These are phyloP conservation scores for Rhinophrynus dorsalis DNA, from an alignment of 2,797 vertebrate genomes.

Conservation along the genomic window DNA sequence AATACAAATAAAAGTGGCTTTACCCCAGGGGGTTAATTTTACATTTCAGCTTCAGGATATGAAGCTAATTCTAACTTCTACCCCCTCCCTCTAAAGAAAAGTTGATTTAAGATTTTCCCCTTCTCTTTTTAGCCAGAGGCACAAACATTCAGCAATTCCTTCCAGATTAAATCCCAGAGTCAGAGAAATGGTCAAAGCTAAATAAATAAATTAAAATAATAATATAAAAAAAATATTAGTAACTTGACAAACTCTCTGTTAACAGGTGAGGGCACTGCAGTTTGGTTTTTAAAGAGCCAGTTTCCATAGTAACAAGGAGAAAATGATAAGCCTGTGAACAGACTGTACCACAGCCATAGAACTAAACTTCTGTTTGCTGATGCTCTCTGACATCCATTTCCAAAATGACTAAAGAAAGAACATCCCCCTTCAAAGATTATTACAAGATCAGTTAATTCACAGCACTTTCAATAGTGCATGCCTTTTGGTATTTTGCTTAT, in stretches of 20 bases:
- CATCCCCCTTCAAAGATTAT: constrained; percentile 33
- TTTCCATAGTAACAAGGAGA: constrained; percentile 40
- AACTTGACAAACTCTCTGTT: constrained; percentile 23
- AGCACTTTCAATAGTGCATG: constrained; percentile 2
- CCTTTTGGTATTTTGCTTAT: no score
- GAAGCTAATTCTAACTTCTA: constrained; percentile 38
- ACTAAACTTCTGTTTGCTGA: constrained; percentile 38
- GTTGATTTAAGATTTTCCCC: constrained; percentile 22
- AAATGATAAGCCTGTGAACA: constrained; percentile 32
- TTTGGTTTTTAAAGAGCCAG: constrained; percentile 33
- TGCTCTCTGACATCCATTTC: constrained; percentile 40
- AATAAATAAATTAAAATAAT: constrained; percentile 36
- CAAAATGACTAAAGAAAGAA: constrained; percentile 30
- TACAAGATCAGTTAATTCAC: constrained; percentile 11
- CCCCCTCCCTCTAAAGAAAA: constrained; percentile 18
- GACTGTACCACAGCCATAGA: constrained; percentile 27
- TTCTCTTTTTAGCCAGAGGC: constrained; percentile 26
- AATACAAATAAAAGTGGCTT: neutral
- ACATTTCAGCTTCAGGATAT: constrained; percentile 24
- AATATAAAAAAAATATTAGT: constrained; percentile 27
- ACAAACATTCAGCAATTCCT: constrained; percentile 28
- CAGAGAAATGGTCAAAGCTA: constrained; percentile 5
- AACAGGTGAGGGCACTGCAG: constrained; percentile 44
- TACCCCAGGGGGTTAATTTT: constrained; percentile 24
- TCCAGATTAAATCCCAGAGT: constrained; percentile 35